Base-by-base conservation (phyloP, 1,140 invertebrate species). In the Capitella teleta region DNA sequence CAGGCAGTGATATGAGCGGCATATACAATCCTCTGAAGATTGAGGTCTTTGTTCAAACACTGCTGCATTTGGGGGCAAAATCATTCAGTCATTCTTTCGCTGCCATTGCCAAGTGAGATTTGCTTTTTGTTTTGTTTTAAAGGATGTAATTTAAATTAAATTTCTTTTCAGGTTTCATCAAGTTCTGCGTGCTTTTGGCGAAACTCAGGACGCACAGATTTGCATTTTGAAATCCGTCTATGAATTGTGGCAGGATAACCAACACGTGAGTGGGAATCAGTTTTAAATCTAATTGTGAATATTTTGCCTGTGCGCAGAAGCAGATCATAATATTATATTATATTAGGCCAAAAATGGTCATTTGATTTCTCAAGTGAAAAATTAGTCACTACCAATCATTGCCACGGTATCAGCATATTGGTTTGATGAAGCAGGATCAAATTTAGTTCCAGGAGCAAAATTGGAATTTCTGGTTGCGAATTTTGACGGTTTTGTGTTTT, bases 1-100 rank as follows among this genome's bases (percentile, higher is more conserved):
- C 5, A 12, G 28, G 43, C 21, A 14, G 14, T 3, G 38, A 12
- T 12, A 24, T 38, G 21, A 18, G 6, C 24, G n/a, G 38, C 28
- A 49, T 26, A 0, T 61, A 64, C 62, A 93, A 94, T 74, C 87
- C 89, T 0, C 67, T 94, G 26, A 92, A 93, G 73, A 94, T 98
- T 38, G 90, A 96, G 63, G 87, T 98, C 0, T 98, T 98, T 71
- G 86, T 94, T 5, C 88, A 95, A 60, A 94, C 90, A 0, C 71
- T 98, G 48, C 75, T 98, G 0, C 86, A 92, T 65, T 73, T 96
- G 34, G 93, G 91, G 19, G 87, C 85, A 2, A 98, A 98, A 74
- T 96, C 91, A 62, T 94, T 98, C 63, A 95, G 91, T 56, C 95
- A 99, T 66, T 90, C 89, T 58, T 98, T 97, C 73, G 88, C 94